phyloP scores from a whole-genome alignment of 2,888 invertebrate species.

The Petrophora chlorosata region DNA sequence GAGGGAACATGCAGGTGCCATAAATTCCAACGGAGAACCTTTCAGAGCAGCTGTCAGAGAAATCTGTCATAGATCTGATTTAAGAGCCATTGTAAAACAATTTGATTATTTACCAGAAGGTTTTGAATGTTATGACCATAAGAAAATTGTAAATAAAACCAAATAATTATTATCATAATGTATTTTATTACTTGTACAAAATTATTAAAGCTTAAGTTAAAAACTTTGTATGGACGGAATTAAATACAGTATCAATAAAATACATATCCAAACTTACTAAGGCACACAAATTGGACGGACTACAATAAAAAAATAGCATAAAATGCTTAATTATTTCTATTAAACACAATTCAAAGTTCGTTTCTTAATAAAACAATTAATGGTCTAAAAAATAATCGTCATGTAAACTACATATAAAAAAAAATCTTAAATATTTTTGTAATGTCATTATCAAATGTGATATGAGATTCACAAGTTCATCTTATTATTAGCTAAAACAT shows the following conservation, averaged over 20 bases:
- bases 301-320: too few species aligned
- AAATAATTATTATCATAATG: slow-evolving; percentile 21
- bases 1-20: slow-evolving; percentile 63
- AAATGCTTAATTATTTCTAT: too few species aligned
- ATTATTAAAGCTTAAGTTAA: slow-evolving; percentile 27
- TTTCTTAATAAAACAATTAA: too few species aligned
- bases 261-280: background rate
- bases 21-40: slow-evolving; percentile 57
- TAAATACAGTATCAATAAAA: background rate
- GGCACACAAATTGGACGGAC: slow-evolving; percentile 6
- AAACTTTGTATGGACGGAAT: slow-evolving; percentile 25
- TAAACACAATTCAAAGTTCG: too few species aligned
- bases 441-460: too few species aligned
- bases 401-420: too few species aligned
- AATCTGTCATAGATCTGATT: slow-evolving; percentile 63
- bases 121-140: slow-evolving; percentile 65
- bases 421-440: too few species aligned
- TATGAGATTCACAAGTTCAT: too few species aligned
- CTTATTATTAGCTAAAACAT: too few species aligned
- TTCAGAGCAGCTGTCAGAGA: slow-evolving; percentile 52
- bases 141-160: slow-evolving; percentile 40
- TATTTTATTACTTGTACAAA: slow-evolving; percentile 27
- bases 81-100: slow-evolving; percentile 57
- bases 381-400: too few species aligned
- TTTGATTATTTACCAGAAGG: slow-evolving; percentile 60